Evolutionary conservation across 2,888 invertebrate species (phyloP).

Genomic region (Bursaphelenchus okinawaensis): DNA sequence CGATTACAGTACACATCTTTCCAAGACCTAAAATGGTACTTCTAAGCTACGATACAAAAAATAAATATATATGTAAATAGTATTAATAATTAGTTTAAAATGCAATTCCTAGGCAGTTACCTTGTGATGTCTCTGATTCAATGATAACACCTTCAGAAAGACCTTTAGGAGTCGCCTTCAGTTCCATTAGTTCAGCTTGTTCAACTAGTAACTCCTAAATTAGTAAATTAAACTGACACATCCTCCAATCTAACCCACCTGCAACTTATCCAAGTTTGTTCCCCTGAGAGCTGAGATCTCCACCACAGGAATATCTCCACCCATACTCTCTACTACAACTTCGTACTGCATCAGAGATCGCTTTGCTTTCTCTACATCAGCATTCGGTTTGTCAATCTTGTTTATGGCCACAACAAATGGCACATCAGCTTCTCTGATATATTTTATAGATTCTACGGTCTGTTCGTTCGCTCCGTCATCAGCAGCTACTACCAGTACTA

Average conservation of each 20-base stretch:
- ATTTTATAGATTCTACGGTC: conserved; percentile 77
- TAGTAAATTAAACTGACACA: background rate
- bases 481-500: conserved; percentile 77
- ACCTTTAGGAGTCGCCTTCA: conserved; percentile 77
- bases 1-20: conserved; percentile 75
- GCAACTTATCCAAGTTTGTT: conserved; percentile 43
- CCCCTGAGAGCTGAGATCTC: conserved; percentile 80
- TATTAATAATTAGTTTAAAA: too few relatives aligned
- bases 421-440: conserved; percentile 69
- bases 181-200: conserved; percentile 73
- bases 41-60: too few relatives aligned
- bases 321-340: conserved; percentile 76
- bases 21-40: conserved; percentile 63
- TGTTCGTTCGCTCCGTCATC: conserved; percentile 98
- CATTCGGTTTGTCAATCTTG: conserved; percentile 88
- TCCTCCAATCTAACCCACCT: conserved; percentile 24
- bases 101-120: background rate
- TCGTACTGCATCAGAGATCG: conserved; percentile 73
- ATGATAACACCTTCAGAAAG: conserved; percentile 81
- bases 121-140: conserved; percentile 69
- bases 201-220: conserved; percentile 60
- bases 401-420: conserved; percentile 94
- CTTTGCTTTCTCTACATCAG: conserved; percentile 76
- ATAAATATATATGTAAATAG: too few relatives aligned
- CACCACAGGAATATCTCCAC: conserved; percentile 85